Evolutionary conservation across 2,888 invertebrate genomes (phyloP).

Genomic region (Hedya salicella): DNA sequence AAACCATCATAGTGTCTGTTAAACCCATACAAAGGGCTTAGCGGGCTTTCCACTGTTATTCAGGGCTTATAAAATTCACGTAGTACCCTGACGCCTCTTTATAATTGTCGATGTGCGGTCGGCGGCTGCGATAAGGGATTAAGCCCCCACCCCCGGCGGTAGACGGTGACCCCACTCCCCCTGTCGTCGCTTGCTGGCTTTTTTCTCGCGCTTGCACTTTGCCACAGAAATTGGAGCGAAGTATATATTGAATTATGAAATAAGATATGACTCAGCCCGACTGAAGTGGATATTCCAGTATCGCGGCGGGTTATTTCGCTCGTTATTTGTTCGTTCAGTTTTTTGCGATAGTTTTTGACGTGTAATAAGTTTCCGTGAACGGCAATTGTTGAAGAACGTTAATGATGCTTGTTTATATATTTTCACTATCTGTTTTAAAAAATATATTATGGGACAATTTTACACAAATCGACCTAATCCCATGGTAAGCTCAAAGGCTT

Average conservation of each 20-base stretch:
- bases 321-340: conserved; percentile 41
- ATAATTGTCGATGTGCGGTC: conserved; percentile 78
- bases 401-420: neutral
- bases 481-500: too few relatives aligned
- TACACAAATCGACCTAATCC: too few relatives aligned
- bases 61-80: conserved; percentile 44
- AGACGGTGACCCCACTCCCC: conserved; percentile 52
- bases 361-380: conserved; percentile 39
- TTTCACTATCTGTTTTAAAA: too few relatives aligned
- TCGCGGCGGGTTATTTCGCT: conserved; percentile 27
- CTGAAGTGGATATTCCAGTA: conserved; percentile 42
- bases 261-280: conserved; percentile 65
- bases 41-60: conserved; percentile 38
- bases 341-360: conserved; percentile 30
- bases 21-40: conserved; percentile 38
- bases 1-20: conserved; percentile 33
- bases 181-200: conserved; percentile 61
- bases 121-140: conserved; percentile 76
- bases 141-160: conserved; percentile 56
- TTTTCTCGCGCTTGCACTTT: conserved; percentile 78
- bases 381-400: conserved; percentile 7
- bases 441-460: too few relatives aligned
- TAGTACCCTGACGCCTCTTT: conserved; percentile 64
- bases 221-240: conserved; percentile 61
- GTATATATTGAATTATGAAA: conserved; percentile 80